phyloP scores from a whole-genome alignment of 2,888 invertebrate genomes.

The Camponotus fellah region DNA sequence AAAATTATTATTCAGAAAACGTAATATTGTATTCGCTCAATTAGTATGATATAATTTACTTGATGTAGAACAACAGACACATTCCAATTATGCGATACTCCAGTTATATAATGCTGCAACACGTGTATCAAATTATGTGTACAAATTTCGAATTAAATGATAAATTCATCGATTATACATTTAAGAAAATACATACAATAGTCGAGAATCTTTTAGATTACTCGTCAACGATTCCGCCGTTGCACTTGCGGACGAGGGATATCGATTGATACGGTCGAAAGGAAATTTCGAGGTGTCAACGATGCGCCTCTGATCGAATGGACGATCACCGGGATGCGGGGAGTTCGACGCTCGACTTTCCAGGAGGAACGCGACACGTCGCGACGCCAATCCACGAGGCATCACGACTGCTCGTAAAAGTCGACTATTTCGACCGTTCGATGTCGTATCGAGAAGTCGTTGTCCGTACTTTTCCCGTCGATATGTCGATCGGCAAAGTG shows the following conservation, averaged over 20 bases:
- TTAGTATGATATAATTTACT: too few species aligned
- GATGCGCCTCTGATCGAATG: conserved; percentile 32
- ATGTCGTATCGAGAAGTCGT: conserved; percentile 48
- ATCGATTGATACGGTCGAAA: conserved; percentile 15
- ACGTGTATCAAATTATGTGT: not conserved
- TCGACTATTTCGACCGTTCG: conserved; percentile 45
- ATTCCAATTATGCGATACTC: too few species aligned
- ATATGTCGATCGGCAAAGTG: conserved; percentile 30
- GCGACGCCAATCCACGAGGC: conserved; percentile 3
- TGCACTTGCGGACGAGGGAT: not conserved
- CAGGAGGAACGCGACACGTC: conserved; percentile 9
- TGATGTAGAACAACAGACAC: too few species aligned
- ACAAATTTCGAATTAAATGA: not conserved
- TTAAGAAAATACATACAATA: not conserved
- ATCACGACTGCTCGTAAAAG: conserved; percentile 50
- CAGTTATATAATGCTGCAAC: too few species aligned
- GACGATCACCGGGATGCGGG: conserved; percentile 29
- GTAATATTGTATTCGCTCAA: too few species aligned
- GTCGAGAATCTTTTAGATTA: not conserved
- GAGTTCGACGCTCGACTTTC: conserved; percentile 42
- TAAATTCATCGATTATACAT: not conserved
- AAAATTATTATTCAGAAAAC: too few species aligned
- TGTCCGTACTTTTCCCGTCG: conserved; percentile 34
- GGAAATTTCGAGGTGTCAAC: conserved; percentile 25
- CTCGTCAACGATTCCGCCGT: not conserved